These are phyloP conservation scores for Tupaia chinensis DNA, from an alignment of 2,113 vertebrate genomes.

Conservation along the genomic window DNA sequence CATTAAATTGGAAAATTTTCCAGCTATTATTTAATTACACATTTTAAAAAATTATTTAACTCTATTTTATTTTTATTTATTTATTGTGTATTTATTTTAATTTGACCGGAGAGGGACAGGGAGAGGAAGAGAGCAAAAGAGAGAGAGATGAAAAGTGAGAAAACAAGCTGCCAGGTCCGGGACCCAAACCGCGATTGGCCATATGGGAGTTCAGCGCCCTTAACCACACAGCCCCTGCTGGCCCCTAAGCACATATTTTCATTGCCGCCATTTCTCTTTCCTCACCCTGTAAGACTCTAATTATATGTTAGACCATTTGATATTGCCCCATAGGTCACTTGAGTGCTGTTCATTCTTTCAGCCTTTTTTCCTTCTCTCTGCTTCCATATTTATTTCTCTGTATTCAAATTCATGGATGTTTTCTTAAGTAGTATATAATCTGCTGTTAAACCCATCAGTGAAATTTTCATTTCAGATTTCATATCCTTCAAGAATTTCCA, in stretches of 20 bases:
- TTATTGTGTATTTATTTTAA: too few species aligned
- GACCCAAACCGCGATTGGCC: too few species aligned
- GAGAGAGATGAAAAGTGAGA: too few species aligned
- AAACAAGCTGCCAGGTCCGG: too few species aligned
- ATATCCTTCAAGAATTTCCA: constrained; percentile 24
- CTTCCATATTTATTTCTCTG: not conserved
- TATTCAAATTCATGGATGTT: not conserved
- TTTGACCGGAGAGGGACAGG: too few species aligned
- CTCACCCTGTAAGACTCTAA: not conserved
- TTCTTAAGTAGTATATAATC: not conserved
- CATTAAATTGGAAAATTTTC: not conserved
- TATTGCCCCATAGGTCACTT: not conserved
- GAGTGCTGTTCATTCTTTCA: not conserved
- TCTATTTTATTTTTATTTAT: too few species aligned
- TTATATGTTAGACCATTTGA: not conserved
- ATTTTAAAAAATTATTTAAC: not conserved
- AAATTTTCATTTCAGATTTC: constrained; percentile 44
- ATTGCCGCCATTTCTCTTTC: not conserved
- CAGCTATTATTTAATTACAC: not conserved
- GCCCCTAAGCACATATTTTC: not conserved
- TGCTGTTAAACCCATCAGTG: not conserved
- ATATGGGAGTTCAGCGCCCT: too few species aligned
- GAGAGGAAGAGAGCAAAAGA: too few species aligned
- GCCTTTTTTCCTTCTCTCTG: not conserved
- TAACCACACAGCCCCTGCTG: too few species aligned